Conservation (phyloP, 2,888 invertebrate species). For the Eupithecia tripunctaria region DNA sequence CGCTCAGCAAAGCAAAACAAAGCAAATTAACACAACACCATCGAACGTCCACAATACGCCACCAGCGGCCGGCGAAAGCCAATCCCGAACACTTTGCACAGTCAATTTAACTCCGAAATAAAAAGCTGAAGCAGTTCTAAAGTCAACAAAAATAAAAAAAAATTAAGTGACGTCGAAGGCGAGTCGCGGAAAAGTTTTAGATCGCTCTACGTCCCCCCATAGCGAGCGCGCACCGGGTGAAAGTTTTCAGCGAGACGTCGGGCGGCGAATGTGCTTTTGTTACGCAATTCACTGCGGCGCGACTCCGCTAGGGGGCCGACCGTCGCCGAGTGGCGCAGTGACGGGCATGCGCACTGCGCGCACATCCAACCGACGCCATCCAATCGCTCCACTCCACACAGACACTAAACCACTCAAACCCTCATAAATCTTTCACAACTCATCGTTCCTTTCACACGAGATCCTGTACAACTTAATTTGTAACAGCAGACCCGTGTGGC, state of each 20-base stretch:
- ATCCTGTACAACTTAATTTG: conserved; percentile 39
- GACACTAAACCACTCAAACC: conserved; percentile 29
- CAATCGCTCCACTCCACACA: conserved; percentile 28
- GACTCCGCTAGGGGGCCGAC: conserved; percentile 81
- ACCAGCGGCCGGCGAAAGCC: conserved; percentile 65
- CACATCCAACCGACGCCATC: conserved; percentile 15
- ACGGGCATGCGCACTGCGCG: conserved; percentile 78
- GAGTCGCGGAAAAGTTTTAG: conserved; percentile 79
- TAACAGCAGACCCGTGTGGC: conserved; percentile 16
- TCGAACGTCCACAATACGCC: conserved; percentile 66
- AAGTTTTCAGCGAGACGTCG: conserved; percentile 78
- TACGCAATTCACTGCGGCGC: conserved; percentile 82
- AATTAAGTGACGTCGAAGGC: conserved; percentile 53
- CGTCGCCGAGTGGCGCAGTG: conserved; percentile 81
- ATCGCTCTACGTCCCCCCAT: conserved; percentile 72
- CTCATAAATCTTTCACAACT: conserved; percentile 59
- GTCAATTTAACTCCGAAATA: conserved; percentile 71
- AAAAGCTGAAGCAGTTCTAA: conserved; percentile 56
- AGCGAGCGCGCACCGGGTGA: conserved; percentile 71
- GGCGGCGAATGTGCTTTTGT: conserved; percentile 80
- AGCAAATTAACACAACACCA: conserved; percentile 77
- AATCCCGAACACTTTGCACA: conserved; percentile 66
- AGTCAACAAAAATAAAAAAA: conserved; percentile 36
- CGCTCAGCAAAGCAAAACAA: conserved; percentile 76
- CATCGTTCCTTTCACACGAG: conserved; percentile 49